A percentile compares a stretch with the other conserved stretches of the same genome.
These are phyloP conservation scores for Dryocosmus kuriphilus DNA, from an alignment of 2,888 invertebrate genomes.

Conservation along the genomic window DNA sequence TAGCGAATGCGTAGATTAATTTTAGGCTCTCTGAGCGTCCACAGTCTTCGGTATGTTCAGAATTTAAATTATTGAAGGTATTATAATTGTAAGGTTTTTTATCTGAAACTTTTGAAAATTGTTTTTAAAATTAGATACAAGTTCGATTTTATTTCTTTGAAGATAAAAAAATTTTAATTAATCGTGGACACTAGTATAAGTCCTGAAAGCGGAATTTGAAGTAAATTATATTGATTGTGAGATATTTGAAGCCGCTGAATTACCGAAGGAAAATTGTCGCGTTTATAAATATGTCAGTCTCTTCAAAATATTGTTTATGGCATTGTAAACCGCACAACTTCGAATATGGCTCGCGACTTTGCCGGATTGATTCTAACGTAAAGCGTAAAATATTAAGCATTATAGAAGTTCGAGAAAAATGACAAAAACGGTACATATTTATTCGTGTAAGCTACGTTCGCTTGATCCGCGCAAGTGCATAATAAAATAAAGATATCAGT, in stretches of 20 bases:
- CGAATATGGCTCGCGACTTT: slow-evolving; percentile 17
- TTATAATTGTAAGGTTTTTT: background rate
- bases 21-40: slow-evolving; percentile 8
- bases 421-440: slow-evolving; percentile 40
- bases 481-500: slow-evolving; percentile 53
- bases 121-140: too few species aligned
- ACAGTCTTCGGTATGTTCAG: background rate
- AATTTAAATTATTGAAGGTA: background rate
- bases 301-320: slow-evolving; percentile 27
- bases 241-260: background rate
- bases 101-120: background rate
- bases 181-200: background rate
- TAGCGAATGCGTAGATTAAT: slow-evolving; percentile 26
- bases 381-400: slow-evolving; percentile 36
- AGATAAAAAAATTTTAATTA: background rate
- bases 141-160: background rate
- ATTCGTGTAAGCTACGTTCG: slow-evolving; percentile 27
- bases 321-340: slow-evolving; percentile 38
- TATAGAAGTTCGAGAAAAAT: slow-evolving; percentile 38
- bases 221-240: background rate
- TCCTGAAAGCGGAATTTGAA: background rate
- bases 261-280: background rate
- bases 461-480: slow-evolving; percentile 44
- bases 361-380: slow-evolving; percentile 23
- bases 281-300: background rate